A percentile compares a stretch with the other conserved stretches of the same genome.
Evolutionary conservation across 2,797 vertebrate species (phyloP).

Genomic region (Emys orbicularis): DNA sequence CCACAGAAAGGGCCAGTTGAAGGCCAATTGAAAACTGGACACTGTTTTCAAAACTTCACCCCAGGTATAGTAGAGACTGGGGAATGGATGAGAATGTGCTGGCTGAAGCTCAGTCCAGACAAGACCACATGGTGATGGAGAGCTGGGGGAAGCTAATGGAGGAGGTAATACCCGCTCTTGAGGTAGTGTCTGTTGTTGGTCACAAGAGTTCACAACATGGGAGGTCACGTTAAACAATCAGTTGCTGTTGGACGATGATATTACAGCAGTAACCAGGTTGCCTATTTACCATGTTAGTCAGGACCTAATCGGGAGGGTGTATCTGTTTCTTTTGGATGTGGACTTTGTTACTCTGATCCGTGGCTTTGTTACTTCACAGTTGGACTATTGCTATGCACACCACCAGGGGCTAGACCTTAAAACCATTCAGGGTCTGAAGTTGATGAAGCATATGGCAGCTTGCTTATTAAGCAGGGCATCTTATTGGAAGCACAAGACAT

Average conservation of each 20-base stretch:
- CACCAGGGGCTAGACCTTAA: background rate
- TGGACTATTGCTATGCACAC: background rate
- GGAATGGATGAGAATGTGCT: background rate
- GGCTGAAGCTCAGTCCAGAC: background rate
- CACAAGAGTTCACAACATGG: background rate
- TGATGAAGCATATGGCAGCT: background rate
- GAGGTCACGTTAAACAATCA: background rate
- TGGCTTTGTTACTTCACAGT: background rate
- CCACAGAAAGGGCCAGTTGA: background rate
- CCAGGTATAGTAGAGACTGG: background rate
- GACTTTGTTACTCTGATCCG: background rate
- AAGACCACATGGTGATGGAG: background rate
- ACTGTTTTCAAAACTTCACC: background rate
- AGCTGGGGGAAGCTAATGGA: background rate
- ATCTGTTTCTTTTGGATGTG: conserved; percentile 12
- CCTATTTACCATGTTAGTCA: background rate
- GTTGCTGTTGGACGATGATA: background rate
- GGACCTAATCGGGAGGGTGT: background rate
- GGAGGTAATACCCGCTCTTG: background rate
- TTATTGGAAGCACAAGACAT: background rate
- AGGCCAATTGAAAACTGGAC: background rate
- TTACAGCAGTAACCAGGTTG: background rate
- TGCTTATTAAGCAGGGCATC: background rate
- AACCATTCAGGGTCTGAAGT: background rate
- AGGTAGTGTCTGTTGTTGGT: background rate